Base-by-base conservation (phyloP, 2,888 invertebrate genomes). In the Drosophila kanekoi region DNA sequence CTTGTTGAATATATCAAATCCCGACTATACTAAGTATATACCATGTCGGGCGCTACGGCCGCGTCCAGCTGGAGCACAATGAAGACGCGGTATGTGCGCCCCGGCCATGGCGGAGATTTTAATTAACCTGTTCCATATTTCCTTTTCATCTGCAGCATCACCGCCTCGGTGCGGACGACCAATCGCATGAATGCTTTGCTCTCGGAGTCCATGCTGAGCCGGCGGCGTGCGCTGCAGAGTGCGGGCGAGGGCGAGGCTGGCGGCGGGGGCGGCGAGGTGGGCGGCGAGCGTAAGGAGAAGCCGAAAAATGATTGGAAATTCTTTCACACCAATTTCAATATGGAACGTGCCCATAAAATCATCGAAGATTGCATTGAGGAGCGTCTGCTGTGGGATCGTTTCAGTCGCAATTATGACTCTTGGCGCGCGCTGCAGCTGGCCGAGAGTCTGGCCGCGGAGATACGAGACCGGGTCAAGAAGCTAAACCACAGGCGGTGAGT, bases 111-210 rank as follows among this genome's bases (percentile, higher is more conserved):
- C 41, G 13, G 5, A 13, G 9, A 11, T 35, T 8, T 20, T 23
- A 44, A 61, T 28, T 59, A 53, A 56, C 28, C 47, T 58, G 28
- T 28, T 28, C 28, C 28, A n/a, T 2, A 28, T 28, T 33, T 63
- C 23, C 57, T 59, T 49, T 48, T 58, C 41, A 51, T 13, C 72
- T 78, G 47, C 71, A 92, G 92, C 49, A 92, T 92, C 63, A 92
- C 92, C 35, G 91, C 92, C 23, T 92, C 92, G 4, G 92, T 92
- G 70, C 91, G 92, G 18, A 92, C 92, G 41, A 92, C 92, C 48
- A 91, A 85, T 72, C 92, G 91, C 35, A 92, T 92, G 91, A 92
- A 92, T 87, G 91, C 92, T 0, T 54, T 92, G 49, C 89, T 92
- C 32, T 92, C 92, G 28, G 92, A 92, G 66, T 90, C 92, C 5